Conservation (phyloP, 1,140 invertebrate genomes). For the Calliphora vicina region DNA sequence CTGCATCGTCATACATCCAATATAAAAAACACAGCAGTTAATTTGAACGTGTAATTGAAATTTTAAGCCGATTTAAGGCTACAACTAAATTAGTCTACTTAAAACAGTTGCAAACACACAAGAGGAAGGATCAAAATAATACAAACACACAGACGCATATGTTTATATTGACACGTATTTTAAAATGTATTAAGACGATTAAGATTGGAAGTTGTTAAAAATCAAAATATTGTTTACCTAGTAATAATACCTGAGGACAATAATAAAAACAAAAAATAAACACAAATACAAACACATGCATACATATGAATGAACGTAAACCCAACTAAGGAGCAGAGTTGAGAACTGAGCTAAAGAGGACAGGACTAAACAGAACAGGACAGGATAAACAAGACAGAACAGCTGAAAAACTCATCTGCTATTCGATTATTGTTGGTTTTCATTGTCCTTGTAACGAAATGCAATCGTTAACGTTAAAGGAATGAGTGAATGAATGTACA, state of each 20-base stretch:
- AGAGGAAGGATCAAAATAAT: neutral
- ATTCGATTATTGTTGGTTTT: slow-evolving; percentile 20
- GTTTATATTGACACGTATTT: neutral
- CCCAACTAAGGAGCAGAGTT: neutral
- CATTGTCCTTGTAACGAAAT: slow-evolving; percentile 14
- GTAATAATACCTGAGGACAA: neutral
- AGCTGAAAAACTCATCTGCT: slow-evolving; percentile 32
- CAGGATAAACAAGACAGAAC: neutral
- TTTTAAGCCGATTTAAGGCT: neutral
- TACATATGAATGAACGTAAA: neutral
- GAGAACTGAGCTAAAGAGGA: too few relatives aligned
- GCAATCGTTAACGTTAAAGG: neutral
- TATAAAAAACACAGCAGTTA: too few relatives aligned
- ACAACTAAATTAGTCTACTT: neutral
- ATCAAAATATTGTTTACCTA: neutral
- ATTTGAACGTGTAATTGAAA: neutral
- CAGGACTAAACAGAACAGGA: too few relatives aligned
- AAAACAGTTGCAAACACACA: neutral
- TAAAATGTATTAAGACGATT: neutral
- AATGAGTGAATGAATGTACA: neutral
- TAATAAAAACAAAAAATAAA: neutral
- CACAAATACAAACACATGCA: neutral
- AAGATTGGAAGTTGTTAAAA: neutral
- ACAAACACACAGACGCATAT: too few relatives aligned
- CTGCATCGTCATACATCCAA: too few relatives aligned